A percentile compares a stretch with the other conserved stretches of the same genome.
Evolutionary conservation across 2,888 invertebrate species (phyloP).

Genomic region (Incurvaria masculella): DNA sequence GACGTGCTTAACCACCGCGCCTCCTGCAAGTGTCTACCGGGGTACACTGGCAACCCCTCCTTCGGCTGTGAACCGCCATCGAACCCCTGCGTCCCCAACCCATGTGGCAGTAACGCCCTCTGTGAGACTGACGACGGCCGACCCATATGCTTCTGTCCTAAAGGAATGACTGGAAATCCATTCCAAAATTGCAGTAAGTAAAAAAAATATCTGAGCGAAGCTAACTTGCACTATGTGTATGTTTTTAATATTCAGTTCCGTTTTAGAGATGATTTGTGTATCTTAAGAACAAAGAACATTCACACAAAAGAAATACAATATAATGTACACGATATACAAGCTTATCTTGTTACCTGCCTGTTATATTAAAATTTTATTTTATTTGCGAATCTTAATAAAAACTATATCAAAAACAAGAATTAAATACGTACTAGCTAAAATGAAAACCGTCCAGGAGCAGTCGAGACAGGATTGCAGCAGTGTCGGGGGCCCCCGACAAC

Average conservation of each 20-base stretch:
- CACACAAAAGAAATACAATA: slow-evolving; percentile 4
- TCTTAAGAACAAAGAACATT: slow-evolving; percentile 1
- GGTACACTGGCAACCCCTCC: slow-evolving; percentile 76
- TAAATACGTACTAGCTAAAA: too few relatives aligned
- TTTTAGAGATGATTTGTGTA: slow-evolving; percentile 2
- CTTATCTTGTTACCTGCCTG: too few relatives aligned
- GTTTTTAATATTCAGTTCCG: not conserved
- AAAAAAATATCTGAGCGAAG: not conserved
- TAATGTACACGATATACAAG: not conserved
- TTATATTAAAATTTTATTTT: too few relatives aligned
- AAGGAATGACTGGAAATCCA: slow-evolving; percentile 87
- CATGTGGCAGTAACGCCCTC: slow-evolving; percentile 82
- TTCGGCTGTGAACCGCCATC: slow-evolving; percentile 68
- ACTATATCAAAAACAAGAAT: too few relatives aligned
- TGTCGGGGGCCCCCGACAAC: too few relatives aligned
- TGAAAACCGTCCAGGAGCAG: too few relatives aligned
- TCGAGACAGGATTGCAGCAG: too few relatives aligned
- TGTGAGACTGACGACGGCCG: slow-evolving; percentile 83
- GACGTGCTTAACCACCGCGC: slow-evolving; percentile 77
- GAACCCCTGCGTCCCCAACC: slow-evolving; percentile 79
- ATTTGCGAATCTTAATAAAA: too few relatives aligned
- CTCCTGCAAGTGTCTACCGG: slow-evolving; percentile 77
- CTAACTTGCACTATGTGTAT: not conserved
- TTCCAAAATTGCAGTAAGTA: slow-evolving; percentile 87
- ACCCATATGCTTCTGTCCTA: slow-evolving; percentile 87